phyloP scores from a whole-genome alignment of 2,888 invertebrate genomes.

The Stenchaetothrips biformis region DNA sequence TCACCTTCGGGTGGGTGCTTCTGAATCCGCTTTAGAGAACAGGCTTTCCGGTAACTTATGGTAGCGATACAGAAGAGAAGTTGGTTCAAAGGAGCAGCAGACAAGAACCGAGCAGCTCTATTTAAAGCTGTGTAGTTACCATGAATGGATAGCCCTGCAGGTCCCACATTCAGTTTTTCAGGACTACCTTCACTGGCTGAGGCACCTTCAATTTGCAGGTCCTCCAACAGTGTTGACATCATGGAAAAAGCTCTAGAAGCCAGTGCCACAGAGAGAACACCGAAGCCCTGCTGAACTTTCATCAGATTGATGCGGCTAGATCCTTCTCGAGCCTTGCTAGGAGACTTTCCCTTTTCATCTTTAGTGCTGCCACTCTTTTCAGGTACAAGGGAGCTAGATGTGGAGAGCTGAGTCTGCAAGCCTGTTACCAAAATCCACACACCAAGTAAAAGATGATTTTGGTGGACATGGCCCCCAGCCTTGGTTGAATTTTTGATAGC shows the following conservation, averaged over 20 bases:
- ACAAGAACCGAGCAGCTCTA: constrained; percentile 64
- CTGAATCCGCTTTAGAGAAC: constrained; percentile 72
- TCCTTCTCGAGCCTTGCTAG: constrained; percentile 54
- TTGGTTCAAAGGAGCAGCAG: constrained; percentile 69
- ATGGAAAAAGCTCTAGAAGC: constrained; percentile 79
- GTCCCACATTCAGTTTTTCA: constrained; percentile 46
- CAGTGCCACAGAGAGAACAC: constrained; percentile 83
- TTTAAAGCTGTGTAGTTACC: constrained; percentile 63
- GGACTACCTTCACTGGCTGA: constrained; percentile 44
- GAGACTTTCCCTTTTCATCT: constrained; percentile 57
- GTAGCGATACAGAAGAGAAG: constrained; percentile 83
- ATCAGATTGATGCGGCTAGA: constrained; percentile 61
- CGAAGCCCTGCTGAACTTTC: constrained; percentile 81
- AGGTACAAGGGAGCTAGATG: constrained; percentile 51
- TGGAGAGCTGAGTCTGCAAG: constrained; percentile 72
- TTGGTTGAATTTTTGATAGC: constrained; percentile 79
- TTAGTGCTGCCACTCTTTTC: constrained; percentile 43
- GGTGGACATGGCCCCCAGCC: constrained; percentile 81
- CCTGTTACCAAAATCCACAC: constrained; percentile 84
- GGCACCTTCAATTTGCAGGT: constrained; percentile 66
- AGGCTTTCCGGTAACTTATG: constrained; percentile 86
- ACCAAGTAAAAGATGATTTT: constrained; percentile 84
- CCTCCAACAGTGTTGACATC: constrained; percentile 66
- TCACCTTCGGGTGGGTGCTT: constrained; percentile 82
- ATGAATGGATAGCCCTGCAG: constrained; percentile 60